phyloP scores from a whole-genome alignment of 2,113 vertebrate genomes.

The Bubo blakistoni region DNA sequence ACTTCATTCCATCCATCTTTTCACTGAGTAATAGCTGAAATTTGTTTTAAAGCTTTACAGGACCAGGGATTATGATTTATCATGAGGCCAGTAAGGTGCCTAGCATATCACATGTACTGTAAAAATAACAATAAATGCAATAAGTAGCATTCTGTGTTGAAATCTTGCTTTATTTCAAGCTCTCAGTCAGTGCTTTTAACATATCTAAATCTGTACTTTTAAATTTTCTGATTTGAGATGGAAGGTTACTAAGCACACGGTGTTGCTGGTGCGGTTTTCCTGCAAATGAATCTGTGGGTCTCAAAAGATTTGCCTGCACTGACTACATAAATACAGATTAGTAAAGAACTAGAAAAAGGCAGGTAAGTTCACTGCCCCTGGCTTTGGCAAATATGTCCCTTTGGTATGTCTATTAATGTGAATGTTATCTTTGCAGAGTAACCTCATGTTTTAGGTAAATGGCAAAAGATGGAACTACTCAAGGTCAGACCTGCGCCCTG shows the following conservation, averaged over 20 bases:
- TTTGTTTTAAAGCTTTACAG: background rate
- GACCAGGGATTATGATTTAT: background rate
- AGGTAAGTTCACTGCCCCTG: constrained; percentile 13
- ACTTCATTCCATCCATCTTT: background rate
- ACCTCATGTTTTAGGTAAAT: background rate
- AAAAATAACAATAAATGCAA: background rate
- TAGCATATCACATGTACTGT: background rate
- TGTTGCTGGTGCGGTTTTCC: background rate
- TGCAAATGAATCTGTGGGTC: background rate
- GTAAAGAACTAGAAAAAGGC: constrained; percentile 13
- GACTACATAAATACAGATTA: constrained; percentile 5
- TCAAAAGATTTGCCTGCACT: constrained; percentile 11
- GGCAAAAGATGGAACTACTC: background rate
- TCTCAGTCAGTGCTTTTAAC: constrained; percentile 13
- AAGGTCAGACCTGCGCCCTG: background rate
- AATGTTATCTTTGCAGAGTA: background rate
- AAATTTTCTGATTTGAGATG: constrained; percentile 15
- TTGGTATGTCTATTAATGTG: background rate
- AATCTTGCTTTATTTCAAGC: background rate
- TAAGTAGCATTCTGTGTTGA: background rate
- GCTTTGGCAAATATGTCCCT: background rate
- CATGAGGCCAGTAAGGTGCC: fast-evolving
- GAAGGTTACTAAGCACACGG: background rate
- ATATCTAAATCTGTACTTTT: background rate
- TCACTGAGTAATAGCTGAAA: background rate